These are phyloP conservation scores for Cavia aperea DNA, from an alignment of 2,113 vertebrate species.

Conservation along the genomic window DNA sequence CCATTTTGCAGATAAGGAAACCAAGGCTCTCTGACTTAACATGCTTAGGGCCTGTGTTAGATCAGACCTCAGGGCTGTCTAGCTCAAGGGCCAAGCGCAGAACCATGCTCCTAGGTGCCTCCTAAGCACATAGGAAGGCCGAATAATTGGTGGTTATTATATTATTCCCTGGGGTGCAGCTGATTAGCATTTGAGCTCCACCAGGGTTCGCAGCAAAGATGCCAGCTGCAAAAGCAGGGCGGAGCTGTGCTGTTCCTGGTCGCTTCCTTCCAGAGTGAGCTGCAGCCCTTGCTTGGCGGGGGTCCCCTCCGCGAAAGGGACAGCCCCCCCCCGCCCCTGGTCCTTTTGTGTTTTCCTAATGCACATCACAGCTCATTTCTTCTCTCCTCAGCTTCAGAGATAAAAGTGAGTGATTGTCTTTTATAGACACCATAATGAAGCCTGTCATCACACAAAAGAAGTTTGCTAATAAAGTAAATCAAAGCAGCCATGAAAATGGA, in stretches of 20 bases:
- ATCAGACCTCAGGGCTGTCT: background rate
- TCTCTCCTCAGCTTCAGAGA: conserved; percentile 69
- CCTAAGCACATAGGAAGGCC: background rate
- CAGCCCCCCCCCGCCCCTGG: background rate
- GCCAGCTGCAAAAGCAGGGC: background rate
- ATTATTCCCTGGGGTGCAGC: background rate
- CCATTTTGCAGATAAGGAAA: background rate
- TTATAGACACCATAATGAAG: conserved; percentile 75
- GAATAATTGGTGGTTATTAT: background rate
- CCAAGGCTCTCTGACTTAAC: background rate
- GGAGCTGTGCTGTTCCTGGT: background rate
- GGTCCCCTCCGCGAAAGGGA: background rate
- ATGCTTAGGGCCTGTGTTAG: background rate
- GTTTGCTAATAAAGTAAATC: conserved; percentile 80
- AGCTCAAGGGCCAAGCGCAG: background rate
- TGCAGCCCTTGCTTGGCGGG: conserved; percentile 18
- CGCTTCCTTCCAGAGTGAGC: background rate
- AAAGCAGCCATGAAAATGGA: conserved; percentile 74
- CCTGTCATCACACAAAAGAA: conserved; percentile 78
- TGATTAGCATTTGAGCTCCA: background rate
- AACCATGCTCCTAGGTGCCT: background rate
- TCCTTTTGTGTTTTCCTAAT: conserved; percentile 48
- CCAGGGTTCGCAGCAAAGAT: background rate
- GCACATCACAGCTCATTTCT: conserved; percentile 37
- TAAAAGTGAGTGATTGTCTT: conserved; percentile 76